These are phyloP conservation scores for Vimba vimba DNA, from an alignment of 2,113 vertebrate species.

Conservation along the genomic window DNA sequence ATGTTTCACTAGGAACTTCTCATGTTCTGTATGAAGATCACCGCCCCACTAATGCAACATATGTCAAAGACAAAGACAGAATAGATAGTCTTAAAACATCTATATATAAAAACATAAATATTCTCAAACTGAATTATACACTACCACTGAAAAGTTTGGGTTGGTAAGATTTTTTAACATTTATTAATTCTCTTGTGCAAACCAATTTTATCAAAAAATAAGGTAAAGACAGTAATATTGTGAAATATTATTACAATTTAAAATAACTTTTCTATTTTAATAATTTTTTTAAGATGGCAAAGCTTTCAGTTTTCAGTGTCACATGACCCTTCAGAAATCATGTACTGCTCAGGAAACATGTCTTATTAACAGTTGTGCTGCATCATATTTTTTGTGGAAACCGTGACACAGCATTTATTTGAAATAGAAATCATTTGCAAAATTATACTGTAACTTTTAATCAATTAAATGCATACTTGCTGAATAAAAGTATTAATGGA, in stretches of 20 bases:
- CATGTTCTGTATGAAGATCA: slow-evolving; percentile 93
- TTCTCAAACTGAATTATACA: not conserved
- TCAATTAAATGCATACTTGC: not conserved
- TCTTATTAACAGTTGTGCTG: not conserved
- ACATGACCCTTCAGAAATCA: not conserved
- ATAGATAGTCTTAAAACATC: slow-evolving; percentile 36
- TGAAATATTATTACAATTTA: not conserved
- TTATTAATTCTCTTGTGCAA: not conserved
- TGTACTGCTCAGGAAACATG: not conserved
- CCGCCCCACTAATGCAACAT: slow-evolving; percentile 85
- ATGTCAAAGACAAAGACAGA: slow-evolving; percentile 36
- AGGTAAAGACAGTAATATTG: not conserved
- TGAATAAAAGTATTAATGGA: not conserved
- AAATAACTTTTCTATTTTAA: not conserved
- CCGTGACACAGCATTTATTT: not conserved
- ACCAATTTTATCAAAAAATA: not conserved
- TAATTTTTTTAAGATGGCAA: not conserved
- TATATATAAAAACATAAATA: not conserved
- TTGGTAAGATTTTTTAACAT: not conserved
- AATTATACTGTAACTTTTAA: not conserved
- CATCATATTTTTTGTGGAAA: not conserved
- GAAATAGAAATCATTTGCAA: not conserved
- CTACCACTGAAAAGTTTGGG: not conserved
- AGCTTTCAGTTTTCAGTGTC: not conserved
- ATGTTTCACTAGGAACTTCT: slow-evolving; percentile 91